Conservation (phyloP, 2,113 vertebrate species). For the Plecotus auritus region DNA sequence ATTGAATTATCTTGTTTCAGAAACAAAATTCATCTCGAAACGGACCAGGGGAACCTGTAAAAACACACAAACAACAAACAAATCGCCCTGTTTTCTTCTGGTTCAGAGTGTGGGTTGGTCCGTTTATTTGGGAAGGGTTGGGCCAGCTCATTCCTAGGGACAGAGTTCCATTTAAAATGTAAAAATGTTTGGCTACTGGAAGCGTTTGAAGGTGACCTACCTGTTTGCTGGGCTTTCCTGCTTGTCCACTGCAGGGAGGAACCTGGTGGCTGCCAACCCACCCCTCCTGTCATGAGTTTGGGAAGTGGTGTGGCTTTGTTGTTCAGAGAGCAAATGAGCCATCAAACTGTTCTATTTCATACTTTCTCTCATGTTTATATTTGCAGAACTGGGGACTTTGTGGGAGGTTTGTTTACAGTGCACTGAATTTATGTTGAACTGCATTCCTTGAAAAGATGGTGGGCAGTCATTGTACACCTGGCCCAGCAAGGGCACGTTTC, state of each 20-base stretch:
- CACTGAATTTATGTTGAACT: background rate
- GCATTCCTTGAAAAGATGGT: background rate
- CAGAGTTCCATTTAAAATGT: constrained; percentile 49
- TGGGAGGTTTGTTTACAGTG: background rate
- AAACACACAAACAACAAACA: background rate
- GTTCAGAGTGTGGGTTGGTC: background rate
- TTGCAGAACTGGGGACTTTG: background rate
- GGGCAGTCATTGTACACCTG: background rate
- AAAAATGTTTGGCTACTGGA: background rate
- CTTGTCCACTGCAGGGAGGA: background rate
- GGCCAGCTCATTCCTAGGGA: background rate
- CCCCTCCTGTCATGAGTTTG: background rate
- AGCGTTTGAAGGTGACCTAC: constrained; percentile 52
- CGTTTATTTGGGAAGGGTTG: background rate
- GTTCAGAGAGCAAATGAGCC: background rate
- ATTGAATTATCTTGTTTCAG: background rate
- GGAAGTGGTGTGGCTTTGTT: background rate
- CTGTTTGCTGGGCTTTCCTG: background rate
- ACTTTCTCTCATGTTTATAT: background rate
- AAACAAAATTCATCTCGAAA: background rate
- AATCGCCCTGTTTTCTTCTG: background rate
- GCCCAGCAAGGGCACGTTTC: background rate
- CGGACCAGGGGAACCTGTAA: background rate
- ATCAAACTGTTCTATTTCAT: background rate
- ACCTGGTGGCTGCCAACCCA: background rate